A percentile compares a stretch with the other conserved stretches of the same genome.
phyloP scores from a whole-genome alignment of 1,140 invertebrate genomes.

The Leptopilina clavipes region DNA sequence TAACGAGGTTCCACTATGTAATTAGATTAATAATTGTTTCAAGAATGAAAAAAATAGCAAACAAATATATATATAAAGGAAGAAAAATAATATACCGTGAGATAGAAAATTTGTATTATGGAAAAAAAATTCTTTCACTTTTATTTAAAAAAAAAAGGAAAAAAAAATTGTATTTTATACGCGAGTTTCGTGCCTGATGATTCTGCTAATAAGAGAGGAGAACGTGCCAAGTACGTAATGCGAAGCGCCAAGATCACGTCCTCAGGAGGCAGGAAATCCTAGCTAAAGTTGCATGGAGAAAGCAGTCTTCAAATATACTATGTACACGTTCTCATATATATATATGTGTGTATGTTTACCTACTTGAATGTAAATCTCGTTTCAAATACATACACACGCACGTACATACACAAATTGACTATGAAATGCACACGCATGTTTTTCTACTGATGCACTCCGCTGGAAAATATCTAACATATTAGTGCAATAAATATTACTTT shows the following conservation, averaged over 20 bases:
- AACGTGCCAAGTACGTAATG: conserved; percentile 51
- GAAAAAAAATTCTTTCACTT: neutral
- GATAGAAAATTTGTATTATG: no score
- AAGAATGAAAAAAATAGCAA: no score
- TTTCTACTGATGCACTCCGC: neutral
- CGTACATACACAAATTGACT: neutral
- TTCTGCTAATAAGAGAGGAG: conserved; percentile 32
- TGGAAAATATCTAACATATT: neutral
- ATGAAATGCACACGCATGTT: neutral
- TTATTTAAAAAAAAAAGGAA: neutral
- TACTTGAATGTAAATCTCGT: conserved; percentile 21
- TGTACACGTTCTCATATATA: neutral
- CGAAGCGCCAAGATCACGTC: conserved; percentile 57
- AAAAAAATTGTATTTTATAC: no score
- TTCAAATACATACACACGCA: neutral
- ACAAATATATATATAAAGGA: neutral
- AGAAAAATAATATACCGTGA: neutral
- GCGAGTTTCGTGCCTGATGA: neutral
- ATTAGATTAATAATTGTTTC: no score
- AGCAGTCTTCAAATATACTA: conserved; percentile 48
- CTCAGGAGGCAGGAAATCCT: conserved; percentile 59
- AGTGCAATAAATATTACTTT: conserved; percentile 30
- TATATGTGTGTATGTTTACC: neutral
- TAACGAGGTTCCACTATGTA: no score
- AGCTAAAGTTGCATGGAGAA: conserved; percentile 52